Evolutionary conservation across 1,140 invertebrate species (phyloP), one percentile per base, ranked within the genome.

Genomic region (Andrena cerasifolii): DNA sequence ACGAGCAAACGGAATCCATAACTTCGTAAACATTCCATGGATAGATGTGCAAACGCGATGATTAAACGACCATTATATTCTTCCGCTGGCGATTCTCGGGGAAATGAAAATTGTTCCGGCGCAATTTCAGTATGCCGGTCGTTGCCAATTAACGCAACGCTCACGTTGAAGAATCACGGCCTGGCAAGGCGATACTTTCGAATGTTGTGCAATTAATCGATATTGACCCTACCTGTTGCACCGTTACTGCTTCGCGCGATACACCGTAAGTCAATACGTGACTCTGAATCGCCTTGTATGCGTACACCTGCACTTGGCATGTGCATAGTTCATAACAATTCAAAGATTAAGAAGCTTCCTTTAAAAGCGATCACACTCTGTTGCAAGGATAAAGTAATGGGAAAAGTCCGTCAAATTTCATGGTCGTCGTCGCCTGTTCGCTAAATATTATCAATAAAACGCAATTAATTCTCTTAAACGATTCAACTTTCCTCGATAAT

Each of bases 181-280:
- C 2, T 8, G 16, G 8, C 12, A 65, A 65, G 12, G 3, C 7
- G 28, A 7, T 43, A 18, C 6, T 26, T 58, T 56, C 10, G 26
- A 56, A 58, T 47, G n/a, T 58, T 75, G 51, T n/a, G 21, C 24
- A 67, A 67, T 56, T 58, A 65, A 36, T 54, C 40, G 62, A 70
- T 70, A 77, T 59, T 51, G 65, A 58, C 21, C 31, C 31, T 49
- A 77, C 74, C 65, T 70, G 74, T 77, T 77, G 54, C 74, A 36
- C 16, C 31, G 54, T 70, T 67, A 54, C 33, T 43, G 2, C 66
- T 24, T 2, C n/a, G 24, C 10, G 14, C 10, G 5, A 75, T 36
- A 47, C 16, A 16, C 21, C 21, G 24, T 28, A 4, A 0, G n/a
- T 43, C 28, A 7, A 36, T 33, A 14, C 36, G 33, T 18, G 70